Conservation (phyloP, 2,888 invertebrate genomes). For the Chydorus sphaericus region DNA sequence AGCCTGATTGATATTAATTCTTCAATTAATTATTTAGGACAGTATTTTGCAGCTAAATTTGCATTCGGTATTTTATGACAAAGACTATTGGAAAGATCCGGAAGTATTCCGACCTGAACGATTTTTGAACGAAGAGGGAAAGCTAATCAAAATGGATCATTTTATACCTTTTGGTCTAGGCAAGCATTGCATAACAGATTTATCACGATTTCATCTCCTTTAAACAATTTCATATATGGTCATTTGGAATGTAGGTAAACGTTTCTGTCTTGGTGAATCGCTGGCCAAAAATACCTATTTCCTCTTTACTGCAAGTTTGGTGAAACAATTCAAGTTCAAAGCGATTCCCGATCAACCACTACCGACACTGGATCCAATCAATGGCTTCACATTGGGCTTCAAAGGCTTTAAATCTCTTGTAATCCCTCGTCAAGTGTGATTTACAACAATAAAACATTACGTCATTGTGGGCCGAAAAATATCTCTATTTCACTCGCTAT, state of each 20-base stretch:
- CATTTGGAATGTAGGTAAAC: constrained; percentile 17
- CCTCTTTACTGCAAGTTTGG: constrained; percentile 17
- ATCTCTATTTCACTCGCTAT: too few species aligned
- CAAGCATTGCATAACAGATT: constrained; percentile 23
- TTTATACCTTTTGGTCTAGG: constrained; percentile 51
- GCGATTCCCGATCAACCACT: not conserved
- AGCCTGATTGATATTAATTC: not conserved
- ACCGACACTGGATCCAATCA: constrained; percentile 17
- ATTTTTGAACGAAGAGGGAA: constrained; percentile 40
- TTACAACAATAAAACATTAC: too few species aligned
- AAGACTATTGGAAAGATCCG: constrained; percentile 43
- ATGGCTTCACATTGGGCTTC: constrained; percentile 18
- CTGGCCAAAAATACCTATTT: constrained; percentile 19
- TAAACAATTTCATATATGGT: not conserved
- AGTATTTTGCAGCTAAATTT: constrained; percentile 37
- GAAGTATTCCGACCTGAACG: constrained; percentile 46
- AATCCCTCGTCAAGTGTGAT: not conserved
- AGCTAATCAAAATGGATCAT: constrained; percentile 40
- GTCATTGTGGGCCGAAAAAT: too few species aligned
- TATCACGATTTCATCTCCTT: not conserved
- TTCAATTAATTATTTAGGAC: constrained; percentile 28
- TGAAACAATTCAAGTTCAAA: constrained; percentile 14
- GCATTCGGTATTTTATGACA: constrained; percentile 41
- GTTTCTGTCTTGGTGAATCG: constrained; percentile 19
- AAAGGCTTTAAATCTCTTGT: constrained; percentile 15